phyloP scores from a whole-genome alignment of 2,888 invertebrate species.

The Physocephala rufipes region DNA sequence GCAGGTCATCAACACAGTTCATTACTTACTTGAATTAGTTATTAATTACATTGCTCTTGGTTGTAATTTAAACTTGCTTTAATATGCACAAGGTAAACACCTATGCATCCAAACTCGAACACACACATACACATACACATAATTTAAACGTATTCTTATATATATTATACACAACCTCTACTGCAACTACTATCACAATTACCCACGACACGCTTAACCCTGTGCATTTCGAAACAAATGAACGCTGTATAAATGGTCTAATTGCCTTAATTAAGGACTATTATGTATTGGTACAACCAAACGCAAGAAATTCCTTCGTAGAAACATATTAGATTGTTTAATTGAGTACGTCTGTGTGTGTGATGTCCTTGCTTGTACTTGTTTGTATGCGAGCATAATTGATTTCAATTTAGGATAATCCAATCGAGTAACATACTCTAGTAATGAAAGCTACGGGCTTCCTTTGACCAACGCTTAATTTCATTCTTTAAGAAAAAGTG shows the following conservation, averaged over 20 bases:
- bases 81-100: background rate
- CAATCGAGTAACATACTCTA: too few species aligned
- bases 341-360: background rate
- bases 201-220: too few species aligned
- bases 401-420: too few species aligned
- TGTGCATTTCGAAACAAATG: conserved; percentile 14
- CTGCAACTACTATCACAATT: background rate
- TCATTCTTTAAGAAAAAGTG: too few species aligned
- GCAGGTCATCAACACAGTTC: background rate
- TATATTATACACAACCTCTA: background rate
- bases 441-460: too few species aligned
- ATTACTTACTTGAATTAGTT: background rate
- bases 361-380: background rate
- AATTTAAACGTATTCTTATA: background rate
- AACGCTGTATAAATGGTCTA: conserved; percentile 11
- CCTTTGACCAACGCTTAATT: too few species aligned
- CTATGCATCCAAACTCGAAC: background rate
- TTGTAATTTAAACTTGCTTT: conserved; percentile 1
- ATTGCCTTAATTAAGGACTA: conserved; percentile 19
- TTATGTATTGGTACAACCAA: background rate
- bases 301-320: background rate
- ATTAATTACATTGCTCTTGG: background rate
- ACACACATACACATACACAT: background rate
- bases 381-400: too few species aligned
- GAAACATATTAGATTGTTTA: background rate